Evolutionary conservation across 1,140 invertebrate species (phyloP), one percentile per base, ranked within the genome.

Genomic region (Stenopsyche tienmushanensis): DNA sequence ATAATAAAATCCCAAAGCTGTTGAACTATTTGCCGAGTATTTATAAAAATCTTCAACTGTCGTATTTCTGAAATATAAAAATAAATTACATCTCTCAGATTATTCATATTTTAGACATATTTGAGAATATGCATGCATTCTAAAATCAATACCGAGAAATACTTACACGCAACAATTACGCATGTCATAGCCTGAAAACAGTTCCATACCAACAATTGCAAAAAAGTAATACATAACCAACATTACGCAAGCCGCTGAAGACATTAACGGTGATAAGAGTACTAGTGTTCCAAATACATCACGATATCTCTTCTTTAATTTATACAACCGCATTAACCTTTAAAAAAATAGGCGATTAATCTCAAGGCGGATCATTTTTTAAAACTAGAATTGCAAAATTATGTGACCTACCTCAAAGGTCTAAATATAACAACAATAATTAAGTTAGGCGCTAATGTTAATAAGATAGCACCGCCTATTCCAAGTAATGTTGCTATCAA

Each of bases 281-380:
- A 94, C 92, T 8, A 95, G 78, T 1, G 93, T 94, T 39, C 92
- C 92, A 74, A 95, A 90, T 39, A 96, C 91, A 79, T 96, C 92
- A 57, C 92, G 84, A 73, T 94, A 95, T 10, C 92, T 82, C 72
- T 91, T 91, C 75, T 94, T 94, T 29, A 94, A 76, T 78, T 94
- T 90, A 73, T 90, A 91, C 3, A 91, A 73, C 47, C 89, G 80
- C 67, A 91, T 78, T 21, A 89, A 74, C 63, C 88, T 83, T 71
- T 0, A 74, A 26, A n/a, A 5, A 53, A 53, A 3, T 49, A n/a
- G 24, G n/a, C n/a, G n/a, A n/a, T n/a, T n/a, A n/a, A n/a, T n/a
- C n/a, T n/a, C n/a, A n/a, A n/a, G n/a, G n/a, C n/a, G n/a, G n/a
- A n/a, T n/a, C n/a, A n/a, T n/a, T n/a, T n/a, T n/a, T n/a, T n/a